Conservation (phyloP, 2,888 invertebrate genomes). For the Ptycholaimellus sp. region DNA sequence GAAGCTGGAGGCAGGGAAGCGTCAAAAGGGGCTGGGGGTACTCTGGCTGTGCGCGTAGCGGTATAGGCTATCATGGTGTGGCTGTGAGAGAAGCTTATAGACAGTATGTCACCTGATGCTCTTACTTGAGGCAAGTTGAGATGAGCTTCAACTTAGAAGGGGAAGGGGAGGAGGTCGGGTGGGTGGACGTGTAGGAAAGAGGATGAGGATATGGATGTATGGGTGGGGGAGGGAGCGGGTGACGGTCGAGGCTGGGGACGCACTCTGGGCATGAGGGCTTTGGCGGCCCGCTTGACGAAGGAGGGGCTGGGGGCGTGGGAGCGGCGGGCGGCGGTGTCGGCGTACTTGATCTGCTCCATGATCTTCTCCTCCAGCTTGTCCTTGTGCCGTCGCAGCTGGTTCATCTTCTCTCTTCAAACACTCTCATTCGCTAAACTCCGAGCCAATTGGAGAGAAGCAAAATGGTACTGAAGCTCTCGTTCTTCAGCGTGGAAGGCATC, state of each 20-base stretch:
- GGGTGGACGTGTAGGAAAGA: no score
- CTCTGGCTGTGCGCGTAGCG: no score
- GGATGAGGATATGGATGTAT: no score
- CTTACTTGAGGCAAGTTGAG: no score
- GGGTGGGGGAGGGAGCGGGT: neutral
- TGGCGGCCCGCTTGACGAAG: constrained; percentile 20
- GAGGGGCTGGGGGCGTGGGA: constrained; percentile 7
- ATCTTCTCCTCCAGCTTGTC: constrained; percentile 93
- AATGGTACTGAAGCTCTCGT: constrained; percentile 48
- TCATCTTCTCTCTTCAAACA: constrained; percentile 38
- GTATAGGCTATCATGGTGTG: no score
- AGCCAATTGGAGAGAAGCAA: neutral
- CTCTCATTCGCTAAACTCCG: neutral
- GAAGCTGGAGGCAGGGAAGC: no score
- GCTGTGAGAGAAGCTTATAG: no score
- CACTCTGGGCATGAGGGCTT: constrained; percentile 18
- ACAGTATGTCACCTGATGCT: no score
- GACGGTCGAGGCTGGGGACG: neutral
- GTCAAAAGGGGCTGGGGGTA: no score
- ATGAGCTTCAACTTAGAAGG: no score
- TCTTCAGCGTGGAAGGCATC: constrained; percentile 83
- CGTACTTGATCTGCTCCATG: constrained; percentile 86
- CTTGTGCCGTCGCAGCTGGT: constrained; percentile 70
- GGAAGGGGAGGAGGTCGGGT: no score
- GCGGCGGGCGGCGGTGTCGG: neutral